These are phyloP conservation scores for Grammomys dolichurus DNA, from an alignment of 2,113 vertebrate genomes.

Conservation along the genomic window DNA sequence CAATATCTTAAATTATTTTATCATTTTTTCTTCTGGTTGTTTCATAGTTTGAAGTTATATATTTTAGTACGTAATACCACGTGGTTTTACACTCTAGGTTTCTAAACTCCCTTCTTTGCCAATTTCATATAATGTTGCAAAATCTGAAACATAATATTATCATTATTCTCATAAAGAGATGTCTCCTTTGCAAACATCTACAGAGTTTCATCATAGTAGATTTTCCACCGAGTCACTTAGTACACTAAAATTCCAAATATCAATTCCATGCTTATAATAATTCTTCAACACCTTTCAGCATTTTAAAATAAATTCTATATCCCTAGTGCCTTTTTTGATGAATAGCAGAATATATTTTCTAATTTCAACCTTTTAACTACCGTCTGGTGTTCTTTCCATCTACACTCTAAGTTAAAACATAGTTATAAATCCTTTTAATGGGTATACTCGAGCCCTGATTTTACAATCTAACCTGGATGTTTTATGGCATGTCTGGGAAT, in stretches of 20 bases:
- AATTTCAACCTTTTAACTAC: constrained; percentile 68
- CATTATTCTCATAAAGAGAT: constrained; percentile 17
- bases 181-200: background rate
- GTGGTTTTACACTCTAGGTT: background rate
- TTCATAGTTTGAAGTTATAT: background rate
- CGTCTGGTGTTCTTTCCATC: constrained; percentile 62
- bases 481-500: constrained; percentile 74
- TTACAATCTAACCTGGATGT: constrained; percentile 62
- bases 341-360: constrained; percentile 61
- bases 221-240: constrained; percentile 27
- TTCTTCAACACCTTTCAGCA: constrained; percentile 61
- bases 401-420: constrained; percentile 56
- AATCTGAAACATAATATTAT: constrained; percentile 14
- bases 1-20: background rate
- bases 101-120: background rate
- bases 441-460: constrained; percentile 65
- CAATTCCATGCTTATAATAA: constrained; percentile 65
- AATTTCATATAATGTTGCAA: constrained; percentile 4
- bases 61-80: background rate
- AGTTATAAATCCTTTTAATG: constrained; percentile 79
- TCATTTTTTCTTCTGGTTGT: background rate
- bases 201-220: background rate
- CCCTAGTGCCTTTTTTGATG: constrained; percentile 37
- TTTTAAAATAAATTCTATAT: constrained; percentile 66
- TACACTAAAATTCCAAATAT: constrained; percentile 60